These are phyloP conservation scores for Pammene aurita DNA, from an alignment of 2,888 invertebrate species.

Conservation along the genomic window DNA sequence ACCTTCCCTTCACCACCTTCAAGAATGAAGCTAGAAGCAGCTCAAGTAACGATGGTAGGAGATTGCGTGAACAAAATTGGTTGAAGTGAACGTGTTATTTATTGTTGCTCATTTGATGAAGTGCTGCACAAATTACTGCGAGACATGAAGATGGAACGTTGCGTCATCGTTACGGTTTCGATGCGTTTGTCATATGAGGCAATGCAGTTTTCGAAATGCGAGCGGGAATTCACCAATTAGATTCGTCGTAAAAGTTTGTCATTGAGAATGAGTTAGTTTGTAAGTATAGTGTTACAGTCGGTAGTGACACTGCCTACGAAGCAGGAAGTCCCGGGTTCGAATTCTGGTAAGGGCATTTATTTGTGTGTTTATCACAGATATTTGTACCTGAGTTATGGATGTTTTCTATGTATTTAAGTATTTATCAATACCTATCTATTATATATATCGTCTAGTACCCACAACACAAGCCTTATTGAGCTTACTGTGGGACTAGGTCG, in stretches of 20 bases:
- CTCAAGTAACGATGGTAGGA: constrained; percentile 47
- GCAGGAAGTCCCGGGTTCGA: no score
- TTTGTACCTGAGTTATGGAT: no score
- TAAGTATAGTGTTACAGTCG: no score
- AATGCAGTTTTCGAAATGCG: constrained; percentile 10
- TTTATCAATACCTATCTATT: no score
- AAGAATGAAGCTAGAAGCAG: constrained; percentile 41
- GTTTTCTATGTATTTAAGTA: no score
- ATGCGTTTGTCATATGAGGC: constrained; percentile 40
- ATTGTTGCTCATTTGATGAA: constrained; percentile 27
- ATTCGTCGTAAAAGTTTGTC: background rate
- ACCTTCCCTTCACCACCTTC: constrained; percentile 24
- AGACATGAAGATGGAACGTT: constrained; percentile 47
- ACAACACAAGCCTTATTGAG: no score
- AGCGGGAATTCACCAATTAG: constrained; percentile 14
- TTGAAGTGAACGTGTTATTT: constrained; percentile 56
- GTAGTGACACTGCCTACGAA: no score
- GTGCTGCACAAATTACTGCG: constrained; percentile 53
- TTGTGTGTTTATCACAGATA: no score
- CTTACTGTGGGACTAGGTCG: no score
- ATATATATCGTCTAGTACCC: no score
- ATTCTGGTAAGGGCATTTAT: no score
- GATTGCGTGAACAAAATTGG: constrained; percentile 58
- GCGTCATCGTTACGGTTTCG: constrained; percentile 38
- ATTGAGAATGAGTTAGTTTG: no score